These are phyloP conservation scores for Oxyteleia sp. DNA, from an alignment of 2,888 invertebrate species.

Conservation along the genomic window DNA sequence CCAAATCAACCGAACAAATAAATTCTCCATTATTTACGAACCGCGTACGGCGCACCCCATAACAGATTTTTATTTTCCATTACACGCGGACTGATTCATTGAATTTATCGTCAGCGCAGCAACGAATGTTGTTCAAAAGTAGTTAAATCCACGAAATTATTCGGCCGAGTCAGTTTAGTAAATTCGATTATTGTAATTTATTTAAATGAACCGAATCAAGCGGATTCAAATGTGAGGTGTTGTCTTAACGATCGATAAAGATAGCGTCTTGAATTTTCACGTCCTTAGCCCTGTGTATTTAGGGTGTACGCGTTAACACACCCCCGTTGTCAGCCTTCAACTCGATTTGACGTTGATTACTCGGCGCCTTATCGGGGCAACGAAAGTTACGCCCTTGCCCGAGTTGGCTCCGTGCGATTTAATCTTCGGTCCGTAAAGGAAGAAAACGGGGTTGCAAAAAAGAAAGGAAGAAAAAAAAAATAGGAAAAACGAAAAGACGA, in stretches of 20 bases:
- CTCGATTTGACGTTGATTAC: slow-evolving; percentile 75
- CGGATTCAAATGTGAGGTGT: slow-evolving; percentile 69
- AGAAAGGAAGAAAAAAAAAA: slow-evolving; percentile 7
- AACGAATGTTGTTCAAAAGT: slow-evolving; percentile 42
- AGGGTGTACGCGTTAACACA: slow-evolving; percentile 71
- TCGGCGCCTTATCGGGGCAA: slow-evolving; percentile 68
- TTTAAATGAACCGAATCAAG: slow-evolving; percentile 65
- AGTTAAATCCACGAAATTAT: slow-evolving; percentile 56
- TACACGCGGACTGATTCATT: slow-evolving; percentile 1
- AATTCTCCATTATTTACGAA: too few relatives aligned
- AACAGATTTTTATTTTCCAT: too few relatives aligned
- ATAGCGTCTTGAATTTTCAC: slow-evolving; percentile 73
- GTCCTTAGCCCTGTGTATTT: slow-evolving; percentile 71
- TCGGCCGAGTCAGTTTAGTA: slow-evolving; percentile 51
- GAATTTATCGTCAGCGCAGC: slow-evolving; percentile 24
- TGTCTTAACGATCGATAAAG: slow-evolving; percentile 72
- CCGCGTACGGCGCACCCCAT: too few relatives aligned
- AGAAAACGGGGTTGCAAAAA: slow-evolving; percentile 20
- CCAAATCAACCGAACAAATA: too few relatives aligned
- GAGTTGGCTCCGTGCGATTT: slow-evolving; percentile 69
- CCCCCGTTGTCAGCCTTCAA: slow-evolving; percentile 71
- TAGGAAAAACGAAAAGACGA: not conserved
- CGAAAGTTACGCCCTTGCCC: slow-evolving; percentile 73
- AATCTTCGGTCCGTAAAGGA: slow-evolving; percentile 66
- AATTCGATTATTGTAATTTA: slow-evolving; percentile 72